Base-by-base conservation (phyloP, 2,888 invertebrate genomes). In the Odontothrips loti region DNA sequence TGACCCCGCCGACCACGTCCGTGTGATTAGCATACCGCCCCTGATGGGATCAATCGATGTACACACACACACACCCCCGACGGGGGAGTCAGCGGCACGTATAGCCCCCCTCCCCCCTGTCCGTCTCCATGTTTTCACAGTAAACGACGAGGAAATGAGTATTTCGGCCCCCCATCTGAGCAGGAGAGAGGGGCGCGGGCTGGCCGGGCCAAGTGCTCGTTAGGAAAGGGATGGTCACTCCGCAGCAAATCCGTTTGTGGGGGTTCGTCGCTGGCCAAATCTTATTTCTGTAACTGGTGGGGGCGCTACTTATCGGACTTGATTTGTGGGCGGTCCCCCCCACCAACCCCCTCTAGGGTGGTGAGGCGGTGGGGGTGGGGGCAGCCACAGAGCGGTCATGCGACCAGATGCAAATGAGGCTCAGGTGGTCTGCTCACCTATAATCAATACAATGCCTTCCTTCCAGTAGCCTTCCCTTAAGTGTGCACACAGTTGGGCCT, bases 371-470 rank as follows among this genome's bases (percentile, higher is more conserved):
- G 17, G 58, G 12, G 68, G n/a, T n/a, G 9, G 68, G 68, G 23
- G 23, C 68, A 27, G 68, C 68, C 23, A 12, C 68, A 9, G 68
- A 58, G 23, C 27, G 68, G 68, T 75, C 68, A 75, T 75, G 68
- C 68, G 68, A 75, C 68, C 68, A 27, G 68, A 75, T 75, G 68
- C 68, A 75, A 75, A 75, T 75, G 68, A 75, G 68, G 68, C 68
- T 75, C 27, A 27, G 68, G 68, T 75, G 68, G 68, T 75, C 68
- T 75, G 68, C 68, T 75, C 68, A 75, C 68, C 68, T 75, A 75
- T 75, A 75, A 75, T 75, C 68, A 75, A 75, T 75, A 75, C 68
- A 75, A 75, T 75, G 27, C 68, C 68, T 75, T 75, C 68, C 68
- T 75, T 75, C 68, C 68, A 75, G 68, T 27, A 12, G 68, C 68